phyloP scores from a whole-genome alignment of 2,113 vertebrate genomes.

The Hylia prasina region DNA sequence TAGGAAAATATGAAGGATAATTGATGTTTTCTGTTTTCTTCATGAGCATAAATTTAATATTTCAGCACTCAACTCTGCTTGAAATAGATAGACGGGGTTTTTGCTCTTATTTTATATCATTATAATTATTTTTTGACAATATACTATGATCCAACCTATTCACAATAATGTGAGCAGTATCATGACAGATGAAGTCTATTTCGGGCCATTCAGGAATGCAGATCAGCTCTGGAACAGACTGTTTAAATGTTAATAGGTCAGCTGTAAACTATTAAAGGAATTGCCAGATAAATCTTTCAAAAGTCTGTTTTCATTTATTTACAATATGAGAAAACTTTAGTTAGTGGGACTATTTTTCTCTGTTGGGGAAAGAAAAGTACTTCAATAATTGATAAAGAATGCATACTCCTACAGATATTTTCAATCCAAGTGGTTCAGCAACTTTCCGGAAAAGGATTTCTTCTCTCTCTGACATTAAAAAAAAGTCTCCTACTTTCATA shows the following conservation, averaged over 20 bases:
- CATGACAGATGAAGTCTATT: not conserved
- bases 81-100: not conserved
- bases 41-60: not conserved
- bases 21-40: not conserved
- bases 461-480: not conserved
- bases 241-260: not conserved
- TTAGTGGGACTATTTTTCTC: not conserved
- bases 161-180: not conserved
- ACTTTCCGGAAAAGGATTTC: not conserved
- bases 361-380: not conserved
- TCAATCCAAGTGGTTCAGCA: not conserved
- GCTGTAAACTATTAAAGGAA: not conserved
- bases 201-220: not conserved
- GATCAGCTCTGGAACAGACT: not conserved
- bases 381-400: not conserved
- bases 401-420: not conserved
- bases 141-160: not conserved
- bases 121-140: not conserved
- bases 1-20: not conserved
- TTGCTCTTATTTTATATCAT: not conserved
- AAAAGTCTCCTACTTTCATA: not conserved
- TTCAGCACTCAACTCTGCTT: not conserved
- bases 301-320: not conserved
- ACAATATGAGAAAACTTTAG: not conserved
- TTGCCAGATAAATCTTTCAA: not conserved